Percentiles rank a stretch among this genome's conserved stretches.
These are phyloP conservation scores for Eulemur albifrons DNA, from an alignment of 2,797 vertebrate genomes.

Conservation along the genomic window DNA sequence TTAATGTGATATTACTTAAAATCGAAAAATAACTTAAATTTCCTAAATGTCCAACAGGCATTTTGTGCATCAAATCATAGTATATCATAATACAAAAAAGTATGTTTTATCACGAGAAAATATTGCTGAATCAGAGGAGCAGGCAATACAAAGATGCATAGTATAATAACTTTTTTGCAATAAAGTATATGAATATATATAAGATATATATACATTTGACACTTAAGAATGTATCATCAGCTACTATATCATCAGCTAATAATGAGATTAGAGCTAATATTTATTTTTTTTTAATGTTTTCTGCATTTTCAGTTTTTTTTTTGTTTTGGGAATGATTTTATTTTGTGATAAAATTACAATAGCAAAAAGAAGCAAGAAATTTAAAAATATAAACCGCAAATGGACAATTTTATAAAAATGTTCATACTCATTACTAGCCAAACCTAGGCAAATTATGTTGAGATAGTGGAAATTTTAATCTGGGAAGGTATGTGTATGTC, in stretches of 20 bases:
- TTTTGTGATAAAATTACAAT: background rate
- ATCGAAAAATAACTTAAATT: background rate
- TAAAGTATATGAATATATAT: background rate
- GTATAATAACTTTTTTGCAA: background rate
- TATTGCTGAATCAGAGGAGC: background rate
- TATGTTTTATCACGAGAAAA: background rate
- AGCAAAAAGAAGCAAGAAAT: background rate
- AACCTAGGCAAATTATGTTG: background rate
- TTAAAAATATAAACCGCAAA: background rate
- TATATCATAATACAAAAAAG: background rate
- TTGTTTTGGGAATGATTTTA: background rate
- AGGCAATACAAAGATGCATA: background rate
- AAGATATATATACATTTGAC: background rate
- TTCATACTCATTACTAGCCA: background rate
- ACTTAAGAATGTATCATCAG: background rate
- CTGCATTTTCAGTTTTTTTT: background rate
- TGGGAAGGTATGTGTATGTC: background rate
- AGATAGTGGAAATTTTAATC: background rate
- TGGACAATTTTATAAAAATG: background rate
- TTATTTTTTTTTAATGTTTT: background rate
- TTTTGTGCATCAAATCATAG: background rate
- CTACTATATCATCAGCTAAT: background rate
- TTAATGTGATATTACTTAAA: background rate
- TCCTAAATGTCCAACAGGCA: background rate
- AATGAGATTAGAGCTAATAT: background rate